Percentiles rank a stretch among this genome's conserved stretches.
These are phyloP conservation scores for Nymphalis urticae DNA, from an alignment of 2,888 invertebrate genomes.

Conservation along the genomic window DNA sequence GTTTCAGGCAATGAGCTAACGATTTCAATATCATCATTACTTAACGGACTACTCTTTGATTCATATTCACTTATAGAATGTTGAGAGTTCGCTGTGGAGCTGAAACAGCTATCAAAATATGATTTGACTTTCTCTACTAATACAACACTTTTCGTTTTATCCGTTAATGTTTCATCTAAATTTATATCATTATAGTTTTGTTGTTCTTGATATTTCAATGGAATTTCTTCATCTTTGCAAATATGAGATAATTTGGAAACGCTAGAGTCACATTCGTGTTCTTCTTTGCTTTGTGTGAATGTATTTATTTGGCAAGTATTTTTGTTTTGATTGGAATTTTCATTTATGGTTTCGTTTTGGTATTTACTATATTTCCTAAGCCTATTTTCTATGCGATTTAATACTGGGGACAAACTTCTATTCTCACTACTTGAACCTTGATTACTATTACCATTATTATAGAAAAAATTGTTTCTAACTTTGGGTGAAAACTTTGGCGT, in stretches of 20 bases:
- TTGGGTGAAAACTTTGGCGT: constrained; percentile 48
- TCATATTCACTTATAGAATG: constrained; percentile 66
- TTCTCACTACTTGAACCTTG: constrained; percentile 8
- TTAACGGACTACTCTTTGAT: constrained; percentile 52
- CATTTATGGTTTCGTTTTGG: background rate
- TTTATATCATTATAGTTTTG: background rate
- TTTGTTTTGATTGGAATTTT: background rate
- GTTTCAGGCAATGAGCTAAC: constrained; percentile 49
- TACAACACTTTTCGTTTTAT: constrained; percentile 33
- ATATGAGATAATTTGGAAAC: background rate
- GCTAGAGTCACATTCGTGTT: background rate
- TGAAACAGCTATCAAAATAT: constrained; percentile 65
- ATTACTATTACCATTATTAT: constrained; percentile 15
- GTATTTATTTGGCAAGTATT: background rate
- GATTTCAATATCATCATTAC: constrained; percentile 61
- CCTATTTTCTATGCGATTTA: constrained; percentile 8
- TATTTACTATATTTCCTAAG: background rate
- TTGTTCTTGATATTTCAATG: background rate
- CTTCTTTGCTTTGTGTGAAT: background rate
- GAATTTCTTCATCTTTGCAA: background rate
- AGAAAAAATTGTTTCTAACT: constrained; percentile 57
- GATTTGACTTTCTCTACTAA: constrained; percentile 56
- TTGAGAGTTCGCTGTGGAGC: constrained; percentile 58
- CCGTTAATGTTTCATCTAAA: constrained; percentile 11
- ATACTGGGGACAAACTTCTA: constrained; percentile 26